Evolutionary conservation across 2,113 vertebrate species (phyloP).

Genomic region (Enhydra lutris): DNA sequence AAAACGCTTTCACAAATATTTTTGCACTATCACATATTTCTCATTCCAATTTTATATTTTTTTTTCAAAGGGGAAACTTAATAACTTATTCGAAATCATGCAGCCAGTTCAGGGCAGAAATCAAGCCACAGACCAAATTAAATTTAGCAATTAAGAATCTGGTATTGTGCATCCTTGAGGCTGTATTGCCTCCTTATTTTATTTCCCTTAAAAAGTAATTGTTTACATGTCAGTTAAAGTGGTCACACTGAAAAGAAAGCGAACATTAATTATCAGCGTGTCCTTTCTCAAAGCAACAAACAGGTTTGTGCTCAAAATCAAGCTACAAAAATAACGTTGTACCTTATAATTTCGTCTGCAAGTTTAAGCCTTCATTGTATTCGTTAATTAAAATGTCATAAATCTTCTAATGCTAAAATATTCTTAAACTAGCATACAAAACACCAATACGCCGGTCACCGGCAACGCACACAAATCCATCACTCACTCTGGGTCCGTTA

Average conservation of each 20-base stretch:
- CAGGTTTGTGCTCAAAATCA: neutral
- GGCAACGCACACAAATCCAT: slow-evolving; percentile 29
- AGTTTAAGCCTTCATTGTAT: neutral
- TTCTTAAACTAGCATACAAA: neutral
- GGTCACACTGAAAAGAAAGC: neutral
- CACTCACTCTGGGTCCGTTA: neutral
- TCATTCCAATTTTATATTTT: neutral
- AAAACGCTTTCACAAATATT: neutral
- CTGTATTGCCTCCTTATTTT: neutral
- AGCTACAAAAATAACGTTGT: neutral
- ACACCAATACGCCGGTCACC: neutral
- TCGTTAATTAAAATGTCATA: slow-evolving; percentile 21
- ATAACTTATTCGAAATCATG: neutral
- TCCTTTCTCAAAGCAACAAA: neutral
- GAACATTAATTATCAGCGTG: neutral
- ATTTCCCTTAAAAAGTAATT: neutral
- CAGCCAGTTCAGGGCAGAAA: neutral
- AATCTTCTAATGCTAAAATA: slow-evolving; percentile 38
- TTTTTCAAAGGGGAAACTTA: neutral
- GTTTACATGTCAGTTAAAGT: neutral
- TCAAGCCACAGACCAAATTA: neutral
- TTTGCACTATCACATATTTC: neutral
- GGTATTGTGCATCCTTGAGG: neutral
- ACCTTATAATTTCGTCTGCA: neutral
- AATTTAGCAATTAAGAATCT: neutral